Conservation (phyloP, 2,888 invertebrate species). For the Eupithecia pulchellata region DNA sequence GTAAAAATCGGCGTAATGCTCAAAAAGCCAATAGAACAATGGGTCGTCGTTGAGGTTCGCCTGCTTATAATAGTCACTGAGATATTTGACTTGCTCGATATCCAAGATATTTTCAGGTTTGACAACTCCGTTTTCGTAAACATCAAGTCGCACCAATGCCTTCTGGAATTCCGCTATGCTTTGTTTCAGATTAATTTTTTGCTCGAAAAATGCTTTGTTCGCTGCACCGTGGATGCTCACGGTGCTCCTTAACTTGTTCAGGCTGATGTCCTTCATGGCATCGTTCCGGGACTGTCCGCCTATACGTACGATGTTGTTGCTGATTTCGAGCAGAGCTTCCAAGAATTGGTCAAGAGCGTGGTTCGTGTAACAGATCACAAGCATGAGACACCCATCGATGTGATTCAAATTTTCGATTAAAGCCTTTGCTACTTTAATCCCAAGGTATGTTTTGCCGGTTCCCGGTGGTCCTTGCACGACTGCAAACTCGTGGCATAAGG, state of each 20-base stretch:
- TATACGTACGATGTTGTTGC: slow-evolving; percentile 87
- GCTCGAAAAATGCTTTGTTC: slow-evolving; percentile 50
- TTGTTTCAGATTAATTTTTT: slow-evolving; percentile 52
- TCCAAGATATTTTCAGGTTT: slow-evolving; percentile 45
- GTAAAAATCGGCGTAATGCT: slow-evolving; percentile 45
- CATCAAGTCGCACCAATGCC: slow-evolving; percentile 54
- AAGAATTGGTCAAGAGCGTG: slow-evolving; percentile 94
- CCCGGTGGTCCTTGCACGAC: slow-evolving; percentile 95
- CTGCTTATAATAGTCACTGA: slow-evolving; percentile 49
- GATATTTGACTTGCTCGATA: slow-evolving; percentile 43
- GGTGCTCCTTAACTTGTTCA: slow-evolving; percentile 65
- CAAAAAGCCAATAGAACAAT: slow-evolving; percentile 66
- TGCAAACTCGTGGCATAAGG: slow-evolving; percentile 88
- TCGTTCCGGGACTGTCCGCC: slow-evolving; percentile 88
- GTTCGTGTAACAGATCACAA: slow-evolving; percentile 93
- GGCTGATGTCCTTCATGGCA: slow-evolving; percentile 68
- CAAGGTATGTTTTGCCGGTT: slow-evolving; percentile 93
- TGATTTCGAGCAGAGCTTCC: slow-evolving; percentile 87
- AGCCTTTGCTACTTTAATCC: slow-evolving; percentile 88
- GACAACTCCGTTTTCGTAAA: slow-evolving; percentile 59
- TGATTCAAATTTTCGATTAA: slow-evolving; percentile 84
- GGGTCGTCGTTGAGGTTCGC: slow-evolving; percentile 44
- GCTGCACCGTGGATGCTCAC: slow-evolving; percentile 19
- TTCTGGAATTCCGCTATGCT: slow-evolving; percentile 51
- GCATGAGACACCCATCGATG: slow-evolving; percentile 77